Evolutionary conservation across 2,797 vertebrate genomes (phyloP), one percentile per base, ranked within the genome.

Genomic region (Chaetophractus vellerosus): DNA sequence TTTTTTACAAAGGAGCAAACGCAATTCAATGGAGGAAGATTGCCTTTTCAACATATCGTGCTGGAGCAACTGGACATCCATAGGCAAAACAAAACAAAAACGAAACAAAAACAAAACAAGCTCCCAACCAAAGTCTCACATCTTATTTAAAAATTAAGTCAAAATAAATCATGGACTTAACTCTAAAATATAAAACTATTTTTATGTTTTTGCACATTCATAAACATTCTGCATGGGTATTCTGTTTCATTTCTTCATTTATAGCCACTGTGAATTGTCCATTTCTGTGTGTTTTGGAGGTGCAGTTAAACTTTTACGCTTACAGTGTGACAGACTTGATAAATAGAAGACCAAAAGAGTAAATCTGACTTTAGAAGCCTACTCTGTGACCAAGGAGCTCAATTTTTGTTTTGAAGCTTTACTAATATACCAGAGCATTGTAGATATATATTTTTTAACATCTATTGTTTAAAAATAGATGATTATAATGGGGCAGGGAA

Each of bases 391-490:
- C 97, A 98, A 99, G 96, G 98, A 98, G 98, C 98, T 98, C 98
- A 99, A 97, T 98, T 98, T 98, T 97, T 97, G 92, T 97, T 97
- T 96, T 98, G 98, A 99, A 99, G 99, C 99, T 99, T 99, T 99
- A 99, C 99, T 99, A 99, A 99, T 99, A 99, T 98, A 98, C 98
- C 98, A 98, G 99, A 99, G 98, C 98, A 98, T 98, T 99, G 99
- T 99, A 99, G 98, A 99, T 99, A 98, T 98, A 98, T 98, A 98
- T 95, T 96, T 96, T 97, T 97, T 96, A 97, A 98, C 99, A 99
- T 99, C 99, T 99, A 99, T 99, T 99, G 99, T 99, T 99, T 99
- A 98, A 99, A n/a, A 99, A 99, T 99, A 99, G 99, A 99, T 99
- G 99, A 98, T 99, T 99, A 99, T 99, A 99, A 99, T 98, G 98